Evolutionary conservation across 2,113 vertebrate genomes (phyloP).

Genomic region (Todiramphus saurophagus): DNA sequence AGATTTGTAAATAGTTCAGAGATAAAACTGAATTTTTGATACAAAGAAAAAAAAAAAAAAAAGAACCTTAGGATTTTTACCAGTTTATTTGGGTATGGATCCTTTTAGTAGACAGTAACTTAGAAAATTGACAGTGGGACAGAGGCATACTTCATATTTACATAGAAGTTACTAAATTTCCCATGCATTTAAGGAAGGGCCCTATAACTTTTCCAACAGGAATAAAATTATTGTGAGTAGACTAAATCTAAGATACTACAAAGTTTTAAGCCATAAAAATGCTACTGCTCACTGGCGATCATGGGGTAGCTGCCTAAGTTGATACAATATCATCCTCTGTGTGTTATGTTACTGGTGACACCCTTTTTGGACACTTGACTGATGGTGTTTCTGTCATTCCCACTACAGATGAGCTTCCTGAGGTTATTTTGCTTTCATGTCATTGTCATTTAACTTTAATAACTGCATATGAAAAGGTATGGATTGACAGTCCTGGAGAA

Average conservation of each 20-base stretch:
- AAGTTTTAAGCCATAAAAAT: not conserved
- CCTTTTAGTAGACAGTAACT: not conserved
- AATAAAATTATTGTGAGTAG: not conserved
- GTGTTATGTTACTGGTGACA: not conserved
- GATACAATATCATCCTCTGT: not conserved
- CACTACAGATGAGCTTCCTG: not conserved
- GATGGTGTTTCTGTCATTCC: not conserved
- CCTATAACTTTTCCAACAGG: not conserved
- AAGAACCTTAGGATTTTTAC: not conserved
- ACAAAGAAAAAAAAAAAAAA: not conserved
- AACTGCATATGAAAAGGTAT: not conserved
- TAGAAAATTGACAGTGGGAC: not conserved
- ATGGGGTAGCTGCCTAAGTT: not conserved
- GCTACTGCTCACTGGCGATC: not conserved
- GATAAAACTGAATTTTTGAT: not conserved
- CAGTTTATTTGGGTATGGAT: not conserved
- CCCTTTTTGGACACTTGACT: not conserved
- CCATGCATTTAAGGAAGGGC: not conserved
- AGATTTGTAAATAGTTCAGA: not conserved
- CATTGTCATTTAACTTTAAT: not conserved
- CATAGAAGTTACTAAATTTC: not conserved
- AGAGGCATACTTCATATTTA: not conserved
- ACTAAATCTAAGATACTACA: not conserved
- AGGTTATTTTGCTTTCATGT: conserved; percentile 5
- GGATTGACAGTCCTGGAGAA: not conserved